Evolutionary conservation across 2,888 invertebrate genomes (phyloP), one percentile per base, ranked within the genome.

Genomic region (Oegoconia quadripuncta): DNA sequence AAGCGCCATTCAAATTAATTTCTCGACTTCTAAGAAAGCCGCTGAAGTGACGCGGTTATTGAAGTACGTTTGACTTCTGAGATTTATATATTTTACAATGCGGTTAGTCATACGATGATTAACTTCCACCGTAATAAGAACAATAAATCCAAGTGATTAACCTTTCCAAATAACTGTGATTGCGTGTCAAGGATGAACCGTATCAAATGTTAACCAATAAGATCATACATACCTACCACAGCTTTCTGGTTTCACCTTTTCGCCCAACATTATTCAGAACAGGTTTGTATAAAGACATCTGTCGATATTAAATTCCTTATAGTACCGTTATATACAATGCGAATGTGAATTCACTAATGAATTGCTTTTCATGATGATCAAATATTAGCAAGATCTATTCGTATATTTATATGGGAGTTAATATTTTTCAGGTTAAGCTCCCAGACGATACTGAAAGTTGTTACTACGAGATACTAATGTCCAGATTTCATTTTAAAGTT

Each of bases 111-210:
- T 12, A 13, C 29, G n/a, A n/a, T n/a, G 29, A 29, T 8, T 29
- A 2, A n/a, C 16, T 3, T 29, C 16, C 17, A 34, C 32, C 26
- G 13, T 16, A 33, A 23, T 6, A n/a, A 27, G 20, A 34, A 37
- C 23, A 12, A 18, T 12, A 22, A 36, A 36, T 26, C 26, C 38
- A 41, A 37, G 37, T 42, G 40, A 39, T 40, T 42, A 39, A 45
- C 45, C 44, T 45, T 32, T 41, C 16, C 15, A 15, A 25, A 20
- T 12, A 25, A 34, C 41, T 44, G 37, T 45, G 49, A 41, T 35
- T 46, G 44, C 50, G 52, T 46, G 54, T 54, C 55, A 59, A 62
- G 55, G 59, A 54, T 55, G 47, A 46, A 49, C 45, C 39, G 41
- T 42, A 48, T 48, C 44, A 32, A 22, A 7, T 28, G 22, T 25